phyloP scores from a whole-genome alignment of 2,797 vertebrate species.

The Mus spretus region DNA sequence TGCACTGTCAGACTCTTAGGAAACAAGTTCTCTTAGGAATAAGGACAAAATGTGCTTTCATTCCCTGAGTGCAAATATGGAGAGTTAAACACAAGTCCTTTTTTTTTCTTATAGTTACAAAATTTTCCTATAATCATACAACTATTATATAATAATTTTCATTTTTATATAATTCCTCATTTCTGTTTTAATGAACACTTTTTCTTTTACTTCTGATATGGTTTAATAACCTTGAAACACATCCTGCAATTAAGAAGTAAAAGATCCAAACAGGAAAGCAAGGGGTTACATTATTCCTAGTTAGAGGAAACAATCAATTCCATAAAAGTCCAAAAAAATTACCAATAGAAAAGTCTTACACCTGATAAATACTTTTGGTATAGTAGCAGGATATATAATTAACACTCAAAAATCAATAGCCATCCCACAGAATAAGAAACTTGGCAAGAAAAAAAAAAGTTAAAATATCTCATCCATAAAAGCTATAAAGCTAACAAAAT shows the following conservation, averaged over 20 bases:
- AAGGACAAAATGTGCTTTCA: not conserved
- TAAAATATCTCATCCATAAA: not conserved
- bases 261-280: not conserved
- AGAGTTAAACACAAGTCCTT: not conserved
- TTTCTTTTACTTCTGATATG: not conserved
- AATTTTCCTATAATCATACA: not conserved
- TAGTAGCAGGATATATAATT: not conserved
- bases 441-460: not conserved
- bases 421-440: not conserved
- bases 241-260: not conserved
- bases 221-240: not conserved
- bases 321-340: not conserved
- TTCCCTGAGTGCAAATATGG: not conserved
- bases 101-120: not conserved
- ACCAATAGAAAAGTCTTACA: not conserved
- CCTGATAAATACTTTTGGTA: not conserved
- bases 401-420: not conserved
- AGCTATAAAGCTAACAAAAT: not conserved
- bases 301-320: not conserved
- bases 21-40: not conserved
- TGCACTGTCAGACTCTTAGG: not conserved
- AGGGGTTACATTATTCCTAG: not conserved
- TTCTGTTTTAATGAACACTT: not conserved
- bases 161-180: not conserved
- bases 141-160: not conserved